Percentiles rank a stretch among this genome's conserved stretches.
These are phyloP conservation scores for Sminthopsis crassicaudata DNA, from an alignment of 2,113 vertebrate species.

Conservation along the genomic window DNA sequence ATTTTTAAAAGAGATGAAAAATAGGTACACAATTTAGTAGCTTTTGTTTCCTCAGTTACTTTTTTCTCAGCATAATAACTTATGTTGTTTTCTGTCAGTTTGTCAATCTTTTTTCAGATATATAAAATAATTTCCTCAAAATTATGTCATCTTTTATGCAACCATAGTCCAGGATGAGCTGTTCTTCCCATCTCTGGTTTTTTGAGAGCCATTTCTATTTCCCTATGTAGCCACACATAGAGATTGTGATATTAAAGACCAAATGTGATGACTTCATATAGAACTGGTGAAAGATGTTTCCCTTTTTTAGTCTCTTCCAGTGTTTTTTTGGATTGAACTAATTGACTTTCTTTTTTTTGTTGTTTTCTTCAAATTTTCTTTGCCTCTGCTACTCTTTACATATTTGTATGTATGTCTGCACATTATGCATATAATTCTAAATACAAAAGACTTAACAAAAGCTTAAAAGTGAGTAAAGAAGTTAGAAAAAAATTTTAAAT, in stretches of 20 bases:
- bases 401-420: background rate
- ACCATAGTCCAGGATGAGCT: background rate
- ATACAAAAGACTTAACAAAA: constrained; percentile 6
- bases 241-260: background rate
- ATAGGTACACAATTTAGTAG: background rate
- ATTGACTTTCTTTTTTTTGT: too few species aligned
- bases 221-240: background rate
- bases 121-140: background rate
- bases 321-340: background rate
- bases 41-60: background rate
- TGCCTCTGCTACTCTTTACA: background rate
- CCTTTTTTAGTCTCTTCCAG: background rate
- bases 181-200: background rate
- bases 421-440: background rate
- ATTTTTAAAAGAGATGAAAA: background rate
- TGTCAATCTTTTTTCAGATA: background rate
- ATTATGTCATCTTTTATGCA: background rate
- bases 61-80: background rate
- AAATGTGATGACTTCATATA: background rate
- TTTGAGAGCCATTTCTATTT: background rate
- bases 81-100: background rate
- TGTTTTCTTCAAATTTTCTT: background rate
- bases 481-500: constrained; percentile 11
- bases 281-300: background rate
- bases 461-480: constrained; percentile 10